Conservation (phyloP, 1,140 invertebrate species). For the Anthonomus grandis region DNA sequence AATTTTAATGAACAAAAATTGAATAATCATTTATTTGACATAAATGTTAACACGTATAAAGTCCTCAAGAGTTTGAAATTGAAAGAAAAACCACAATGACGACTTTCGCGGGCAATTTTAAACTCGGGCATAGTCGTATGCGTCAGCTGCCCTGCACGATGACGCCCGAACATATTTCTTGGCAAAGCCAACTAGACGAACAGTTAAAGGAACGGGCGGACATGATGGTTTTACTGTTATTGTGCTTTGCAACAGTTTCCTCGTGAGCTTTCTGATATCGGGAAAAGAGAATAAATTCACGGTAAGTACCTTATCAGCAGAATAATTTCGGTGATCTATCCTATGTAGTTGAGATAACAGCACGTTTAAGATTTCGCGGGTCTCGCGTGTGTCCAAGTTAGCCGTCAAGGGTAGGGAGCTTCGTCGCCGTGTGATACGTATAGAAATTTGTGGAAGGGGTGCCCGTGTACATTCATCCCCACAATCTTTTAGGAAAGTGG, state of each 20-base stretch:
- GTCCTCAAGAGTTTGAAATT: too few relatives aligned
- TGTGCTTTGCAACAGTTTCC: background rate
- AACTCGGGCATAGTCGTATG: too few relatives aligned
- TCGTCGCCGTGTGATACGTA: conserved; percentile 48
- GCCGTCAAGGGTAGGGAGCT: conserved; percentile 51
- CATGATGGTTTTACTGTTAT: conserved; percentile 4
- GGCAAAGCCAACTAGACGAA: conserved; percentile 3
- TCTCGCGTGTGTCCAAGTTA: conserved; percentile 45
- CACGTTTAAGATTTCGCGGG: conserved; percentile 44
- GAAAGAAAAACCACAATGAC: too few relatives aligned
- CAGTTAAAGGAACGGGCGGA: conserved; percentile 1
- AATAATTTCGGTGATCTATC: background rate
- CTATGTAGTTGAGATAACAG: conserved; percentile 30
- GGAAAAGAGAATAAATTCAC: background rate
- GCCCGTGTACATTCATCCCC: conserved; percentile 48
- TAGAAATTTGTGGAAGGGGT: conserved; percentile 51
- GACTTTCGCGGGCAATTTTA: too few relatives aligned
- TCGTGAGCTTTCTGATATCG: background rate
- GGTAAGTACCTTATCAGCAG: background rate
- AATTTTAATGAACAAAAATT: too few relatives aligned
- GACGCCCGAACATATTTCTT: too few relatives aligned
- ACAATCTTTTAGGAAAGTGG: conserved; percentile 46
- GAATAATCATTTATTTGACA: too few relatives aligned
- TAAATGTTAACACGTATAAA: too few relatives aligned
- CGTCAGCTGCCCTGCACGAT: too few relatives aligned